These are phyloP conservation scores for Melanocharis versteri DNA, from an alignment of 2,113 vertebrate genomes.

Conservation along the genomic window DNA sequence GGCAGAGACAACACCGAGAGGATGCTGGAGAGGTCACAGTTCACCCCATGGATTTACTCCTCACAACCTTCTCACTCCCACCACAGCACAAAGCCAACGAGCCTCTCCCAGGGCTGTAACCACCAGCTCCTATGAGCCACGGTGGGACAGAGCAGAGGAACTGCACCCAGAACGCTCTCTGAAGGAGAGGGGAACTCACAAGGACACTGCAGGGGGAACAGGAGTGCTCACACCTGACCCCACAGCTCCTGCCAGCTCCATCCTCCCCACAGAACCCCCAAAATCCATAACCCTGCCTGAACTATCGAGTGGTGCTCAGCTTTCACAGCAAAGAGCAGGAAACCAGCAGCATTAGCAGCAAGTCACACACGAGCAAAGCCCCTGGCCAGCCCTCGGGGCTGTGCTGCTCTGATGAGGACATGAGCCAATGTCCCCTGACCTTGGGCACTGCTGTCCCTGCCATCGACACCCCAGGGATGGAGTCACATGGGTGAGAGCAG, in stretches of 20 bases:
- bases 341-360: neutral
- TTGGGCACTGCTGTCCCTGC: neutral
- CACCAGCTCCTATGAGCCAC: neutral
- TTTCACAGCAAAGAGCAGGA: neutral
- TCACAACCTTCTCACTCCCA: neutral
- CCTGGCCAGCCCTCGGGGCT: neutral
- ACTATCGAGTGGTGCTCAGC: neutral
- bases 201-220: neutral
- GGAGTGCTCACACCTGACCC: neutral
- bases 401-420: neutral
- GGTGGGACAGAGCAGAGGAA: neutral
- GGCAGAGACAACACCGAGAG: neutral
- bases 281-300: neutral
- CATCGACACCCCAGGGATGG: neutral
- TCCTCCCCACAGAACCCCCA: fast-evolving
- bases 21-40: neutral
- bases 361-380: neutral
- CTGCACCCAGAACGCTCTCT: fast-evolving
- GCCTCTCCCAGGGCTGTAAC: neutral
- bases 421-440: neutral
- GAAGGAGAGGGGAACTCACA: neutral
- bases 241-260: neutral
- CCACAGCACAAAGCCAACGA: neutral
- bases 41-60: neutral
- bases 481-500: neutral